Evolutionary conservation across 2,113 vertebrate species (phyloP).

Genomic region (Pedionomus torquatus): DNA sequence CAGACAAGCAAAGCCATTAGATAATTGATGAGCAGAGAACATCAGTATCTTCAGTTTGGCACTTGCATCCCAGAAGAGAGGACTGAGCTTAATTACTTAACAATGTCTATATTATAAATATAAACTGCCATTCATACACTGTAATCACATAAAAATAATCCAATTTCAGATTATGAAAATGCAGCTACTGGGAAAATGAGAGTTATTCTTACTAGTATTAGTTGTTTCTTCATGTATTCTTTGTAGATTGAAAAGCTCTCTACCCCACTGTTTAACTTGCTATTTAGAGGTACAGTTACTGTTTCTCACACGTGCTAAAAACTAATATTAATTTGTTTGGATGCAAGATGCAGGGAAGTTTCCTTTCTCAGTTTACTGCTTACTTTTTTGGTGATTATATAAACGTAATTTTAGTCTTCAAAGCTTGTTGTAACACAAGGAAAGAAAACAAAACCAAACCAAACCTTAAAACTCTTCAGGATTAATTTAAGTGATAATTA

Average conservation of each 20-base stretch:
- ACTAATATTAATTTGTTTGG: neutral
- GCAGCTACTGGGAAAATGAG: neutral
- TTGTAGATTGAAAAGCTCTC: neutral
- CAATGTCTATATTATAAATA: neutral
- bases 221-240: neutral
- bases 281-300: neutral
- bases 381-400: neutral
- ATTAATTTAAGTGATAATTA: neutral
- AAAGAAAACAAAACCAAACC: neutral
- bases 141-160: neutral
- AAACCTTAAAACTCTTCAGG: neutral
- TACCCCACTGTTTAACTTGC: neutral
- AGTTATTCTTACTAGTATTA: neutral
- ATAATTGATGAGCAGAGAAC: neutral
- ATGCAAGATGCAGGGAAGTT: neutral
- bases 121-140: neutral
- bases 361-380: neutral
- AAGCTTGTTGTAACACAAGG: neutral
- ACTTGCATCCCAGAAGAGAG: neutral
- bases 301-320: neutral
- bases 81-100: neutral
- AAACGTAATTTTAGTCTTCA: neutral
- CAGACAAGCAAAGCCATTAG: neutral
- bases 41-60: neutral
- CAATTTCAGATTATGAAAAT: neutral